Evolutionary conservation across 1,140 invertebrate genomes (phyloP).

Genomic region (Drosophila eugracilis): DNA sequence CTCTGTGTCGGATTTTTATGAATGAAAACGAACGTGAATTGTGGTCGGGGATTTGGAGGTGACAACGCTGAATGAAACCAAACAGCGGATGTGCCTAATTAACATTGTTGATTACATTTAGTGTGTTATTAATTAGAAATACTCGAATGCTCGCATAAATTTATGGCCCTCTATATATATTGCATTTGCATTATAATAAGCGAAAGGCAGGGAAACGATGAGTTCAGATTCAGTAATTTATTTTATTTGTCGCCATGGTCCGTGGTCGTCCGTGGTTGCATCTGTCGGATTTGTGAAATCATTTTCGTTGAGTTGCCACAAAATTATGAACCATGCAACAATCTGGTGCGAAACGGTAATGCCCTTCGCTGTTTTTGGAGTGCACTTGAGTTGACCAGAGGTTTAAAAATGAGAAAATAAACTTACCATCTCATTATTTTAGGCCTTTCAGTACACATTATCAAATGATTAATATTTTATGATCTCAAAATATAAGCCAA

Average conservation of each 20-base stretch:
- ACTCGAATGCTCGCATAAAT: conserved; percentile 37
- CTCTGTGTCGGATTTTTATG: conserved; percentile 71
- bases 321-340: conserved; percentile 14
- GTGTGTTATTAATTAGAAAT: conserved; percentile 79
- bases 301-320: conserved; percentile 33
- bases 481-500: too few relatives aligned
- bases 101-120: conserved; percentile 79
- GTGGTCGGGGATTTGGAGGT: too few relatives aligned
- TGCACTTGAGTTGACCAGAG: background rate
- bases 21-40: conserved; percentile 58
- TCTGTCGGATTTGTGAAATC: conserved; percentile 63
- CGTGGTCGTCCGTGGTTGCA: conserved; percentile 35
- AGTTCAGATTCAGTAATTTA: conserved; percentile 28
- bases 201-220: conserved; percentile 45
- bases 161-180: conserved; percentile 24
- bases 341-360: conserved; percentile 8
- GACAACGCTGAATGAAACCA: conserved; percentile 26
- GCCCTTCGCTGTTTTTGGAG: background rate
- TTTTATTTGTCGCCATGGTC: conserved; percentile 31
- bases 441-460: too few relatives aligned
- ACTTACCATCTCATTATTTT: too few relatives aligned
- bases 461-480: too few relatives aligned
- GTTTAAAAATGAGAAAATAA: background rate
- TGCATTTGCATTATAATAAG: conserved; percentile 61
- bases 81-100: conserved; percentile 78